Evolutionary conservation across 2,797 vertebrate genomes (phyloP).

Genomic region (Dromococcyx pavoninus): DNA sequence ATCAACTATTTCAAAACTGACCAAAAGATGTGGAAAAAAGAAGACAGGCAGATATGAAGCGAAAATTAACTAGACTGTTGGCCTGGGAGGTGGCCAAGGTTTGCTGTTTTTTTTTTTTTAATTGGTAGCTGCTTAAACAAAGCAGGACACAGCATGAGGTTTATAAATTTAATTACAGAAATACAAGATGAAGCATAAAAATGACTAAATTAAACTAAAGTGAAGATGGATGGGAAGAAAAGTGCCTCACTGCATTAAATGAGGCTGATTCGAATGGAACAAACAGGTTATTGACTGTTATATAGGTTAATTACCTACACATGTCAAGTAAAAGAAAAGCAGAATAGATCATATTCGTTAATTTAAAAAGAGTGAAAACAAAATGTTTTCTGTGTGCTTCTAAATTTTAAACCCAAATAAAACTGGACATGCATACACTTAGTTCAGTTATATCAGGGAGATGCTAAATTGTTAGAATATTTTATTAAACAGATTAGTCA

Average conservation of each 20-base stretch:
- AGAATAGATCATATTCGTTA: not conserved
- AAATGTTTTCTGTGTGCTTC: not conserved
- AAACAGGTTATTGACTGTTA: conserved; percentile 13
- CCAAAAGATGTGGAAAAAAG: not conserved
- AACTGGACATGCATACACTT: not conserved
- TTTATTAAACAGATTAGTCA: not conserved
- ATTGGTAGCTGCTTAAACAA: conserved; percentile 8
- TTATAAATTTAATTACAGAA: conserved; percentile 46
- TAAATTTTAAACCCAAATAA: not conserved
- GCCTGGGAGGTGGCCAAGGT: not conserved
- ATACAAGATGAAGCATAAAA: conserved; percentile 23
- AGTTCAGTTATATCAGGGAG: not conserved
- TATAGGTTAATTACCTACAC: conserved; percentile 22
- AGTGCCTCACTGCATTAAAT: conserved; percentile 13
- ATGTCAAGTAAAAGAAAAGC: conserved; percentile 7
- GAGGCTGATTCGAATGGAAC: conserved; percentile 26
- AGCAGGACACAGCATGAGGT: conserved; percentile 7
- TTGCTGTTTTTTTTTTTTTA: not conserved
- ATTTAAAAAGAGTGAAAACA: not conserved
- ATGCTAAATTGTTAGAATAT: not conserved
- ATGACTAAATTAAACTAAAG: conserved; percentile 31
- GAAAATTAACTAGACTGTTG: not conserved
- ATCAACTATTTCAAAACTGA: not conserved
- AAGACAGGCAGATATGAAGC: not conserved
- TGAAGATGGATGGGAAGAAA: conserved; percentile 25